phyloP scores from a whole-genome alignment of 1,140 invertebrate genomes.

The Adelges cooleyi region DNA sequence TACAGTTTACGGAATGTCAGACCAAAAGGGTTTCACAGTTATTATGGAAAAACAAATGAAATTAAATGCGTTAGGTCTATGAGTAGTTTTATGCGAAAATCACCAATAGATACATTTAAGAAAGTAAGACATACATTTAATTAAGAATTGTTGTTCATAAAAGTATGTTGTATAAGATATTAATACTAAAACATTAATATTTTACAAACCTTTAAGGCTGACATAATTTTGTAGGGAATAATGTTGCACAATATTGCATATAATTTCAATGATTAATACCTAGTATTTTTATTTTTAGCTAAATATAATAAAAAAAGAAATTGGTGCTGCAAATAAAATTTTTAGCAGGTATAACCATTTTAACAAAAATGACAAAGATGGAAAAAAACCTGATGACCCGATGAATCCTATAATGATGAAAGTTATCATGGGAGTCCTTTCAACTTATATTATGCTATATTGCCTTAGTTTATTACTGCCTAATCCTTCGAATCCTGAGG shows the following conservation, averaged over 20 bases:
- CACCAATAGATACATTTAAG: not conserved
- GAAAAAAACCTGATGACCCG: slow-evolving; percentile 2
- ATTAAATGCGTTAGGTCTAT: not conserved
- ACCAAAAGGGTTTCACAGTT: not conserved
- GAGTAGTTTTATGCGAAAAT: not conserved
- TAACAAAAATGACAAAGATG: slow-evolving; percentile 13
- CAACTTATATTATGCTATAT: not conserved
- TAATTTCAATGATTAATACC: not conserved
- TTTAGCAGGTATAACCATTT: not conserved
- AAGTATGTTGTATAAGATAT: not conserved
- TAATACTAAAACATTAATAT: too few species aligned
- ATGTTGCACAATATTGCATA: too few species aligned
- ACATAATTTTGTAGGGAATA: too few species aligned
- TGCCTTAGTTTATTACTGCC: not conserved
- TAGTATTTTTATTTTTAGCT: not conserved
- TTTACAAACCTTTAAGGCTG: too few species aligned
- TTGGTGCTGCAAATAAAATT: not conserved
- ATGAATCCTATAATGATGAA: slow-evolving; percentile 13
- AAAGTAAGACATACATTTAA: not conserved
- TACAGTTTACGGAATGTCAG: not conserved
- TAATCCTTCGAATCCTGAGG: slow-evolving; percentile 15
- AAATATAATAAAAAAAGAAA: not conserved
- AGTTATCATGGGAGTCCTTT: slow-evolving; percentile 8
- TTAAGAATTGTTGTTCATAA: not conserved
- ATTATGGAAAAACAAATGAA: not conserved